These are phyloP conservation scores for Xanthostigma xanthostigma DNA, from an alignment of 2,888 invertebrate genomes.

Conservation along the genomic window DNA sequence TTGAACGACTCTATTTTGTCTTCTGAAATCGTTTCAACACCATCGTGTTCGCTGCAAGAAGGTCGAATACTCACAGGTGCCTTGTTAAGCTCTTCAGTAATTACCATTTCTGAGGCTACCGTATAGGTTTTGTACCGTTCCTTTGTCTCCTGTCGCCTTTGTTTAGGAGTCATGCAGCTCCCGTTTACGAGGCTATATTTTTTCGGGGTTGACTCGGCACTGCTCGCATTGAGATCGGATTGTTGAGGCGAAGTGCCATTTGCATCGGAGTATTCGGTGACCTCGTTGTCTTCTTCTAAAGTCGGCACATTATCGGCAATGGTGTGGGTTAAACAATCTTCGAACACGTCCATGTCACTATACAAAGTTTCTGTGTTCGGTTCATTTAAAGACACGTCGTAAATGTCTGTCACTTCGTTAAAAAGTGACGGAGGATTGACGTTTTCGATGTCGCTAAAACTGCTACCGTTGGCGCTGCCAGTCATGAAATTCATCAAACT, in stretches of 20 bases:
- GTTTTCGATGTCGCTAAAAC: conserved; percentile 46
- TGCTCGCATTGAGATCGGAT: conserved; percentile 47
- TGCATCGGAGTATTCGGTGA: conserved; percentile 31
- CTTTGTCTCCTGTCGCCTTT: conserved; percentile 56
- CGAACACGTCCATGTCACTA: conserved; percentile 38
- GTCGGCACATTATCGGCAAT: conserved; percentile 26
- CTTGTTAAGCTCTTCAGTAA: conserved; percentile 26
- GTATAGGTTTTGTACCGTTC: conserved; percentile 76
- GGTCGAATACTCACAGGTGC: conserved; percentile 15
- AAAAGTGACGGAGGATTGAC: conserved; percentile 58
- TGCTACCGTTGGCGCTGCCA: conserved; percentile 17
- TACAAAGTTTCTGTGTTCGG: conserved; percentile 34
- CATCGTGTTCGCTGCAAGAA: conserved; percentile 18
- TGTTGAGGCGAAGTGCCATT: conserved; percentile 45
- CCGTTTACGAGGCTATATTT: conserved; percentile 34
- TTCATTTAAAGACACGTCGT: conserved; percentile 26
- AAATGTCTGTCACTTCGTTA: conserved; percentile 48
- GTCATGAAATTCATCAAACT: conserved; percentile 18
- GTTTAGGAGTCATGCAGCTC: conserved; percentile 53
- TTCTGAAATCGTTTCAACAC: conserved; percentile 27
- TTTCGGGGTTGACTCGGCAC: conserved; percentile 62
- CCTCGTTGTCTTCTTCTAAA: conserved; percentile 22
- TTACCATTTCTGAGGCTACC: conserved; percentile 46
- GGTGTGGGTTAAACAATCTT: conserved; percentile 41
- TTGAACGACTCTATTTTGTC: conserved; percentile 25